Conservation (phyloP, 2,797 vertebrate species). For the Sternotherus odoratus region DNA sequence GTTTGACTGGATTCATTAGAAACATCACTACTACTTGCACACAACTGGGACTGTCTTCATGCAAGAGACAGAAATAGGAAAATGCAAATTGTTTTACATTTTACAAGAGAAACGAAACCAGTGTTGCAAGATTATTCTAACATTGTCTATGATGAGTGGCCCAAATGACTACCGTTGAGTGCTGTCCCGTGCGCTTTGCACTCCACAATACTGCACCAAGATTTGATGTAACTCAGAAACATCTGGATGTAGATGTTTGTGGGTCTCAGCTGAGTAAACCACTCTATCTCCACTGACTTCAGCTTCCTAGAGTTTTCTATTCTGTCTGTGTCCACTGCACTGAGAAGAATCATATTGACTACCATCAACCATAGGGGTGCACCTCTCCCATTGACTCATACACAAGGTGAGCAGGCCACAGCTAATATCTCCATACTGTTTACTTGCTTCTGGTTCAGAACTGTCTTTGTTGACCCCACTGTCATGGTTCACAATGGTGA, state of each 20-base stretch:
- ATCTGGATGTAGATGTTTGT: neutral
- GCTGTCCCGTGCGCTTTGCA: neutral
- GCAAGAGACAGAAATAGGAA: neutral
- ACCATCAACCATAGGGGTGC: neutral
- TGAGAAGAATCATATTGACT: neutral
- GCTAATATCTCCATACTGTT: neutral
- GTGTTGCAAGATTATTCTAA: neutral
- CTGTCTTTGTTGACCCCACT: neutral
- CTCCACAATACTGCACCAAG: rapidly evolving
- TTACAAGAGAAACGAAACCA: rapidly evolving
- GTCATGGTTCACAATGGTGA: neutral
- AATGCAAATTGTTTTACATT: neutral
- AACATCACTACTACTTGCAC: neutral
- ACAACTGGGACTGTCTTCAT: neutral
- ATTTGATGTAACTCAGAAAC: neutral
- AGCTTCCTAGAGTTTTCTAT: neutral
- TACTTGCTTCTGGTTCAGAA: neutral
- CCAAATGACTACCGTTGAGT: rapidly evolving
- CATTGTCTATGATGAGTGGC: rapidly evolving
- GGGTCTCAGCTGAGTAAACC: neutral
- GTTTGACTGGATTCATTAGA: neutral
- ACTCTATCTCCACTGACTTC: neutral
- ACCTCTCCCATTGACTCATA: neutral
- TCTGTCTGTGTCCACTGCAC: neutral
- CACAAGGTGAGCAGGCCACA: neutral